A percentile compares a stretch with the other conserved stretches of the same genome.
Evolutionary conservation across 1,140 invertebrate species (phyloP).

Genomic region (Drosophila littoralis): DNA sequence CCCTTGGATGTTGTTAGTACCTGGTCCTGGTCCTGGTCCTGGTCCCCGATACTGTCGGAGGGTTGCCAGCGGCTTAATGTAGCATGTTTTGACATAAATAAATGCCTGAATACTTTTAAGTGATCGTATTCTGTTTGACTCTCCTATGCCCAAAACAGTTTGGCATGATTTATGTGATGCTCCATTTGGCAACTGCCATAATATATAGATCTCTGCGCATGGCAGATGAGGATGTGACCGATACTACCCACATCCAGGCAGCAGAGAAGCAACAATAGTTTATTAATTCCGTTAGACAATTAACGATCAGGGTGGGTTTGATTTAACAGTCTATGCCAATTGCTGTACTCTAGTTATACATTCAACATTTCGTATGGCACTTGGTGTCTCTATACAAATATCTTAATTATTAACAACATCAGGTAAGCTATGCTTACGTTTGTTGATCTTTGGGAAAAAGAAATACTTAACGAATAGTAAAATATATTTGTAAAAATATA

Average conservation of each 20-base stretch:
- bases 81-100: constrained; percentile 81
- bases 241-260: constrained; percentile 44
- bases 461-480: no score
- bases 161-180: constrained; percentile 73
- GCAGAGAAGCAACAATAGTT: constrained; percentile 28
- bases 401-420: no score
- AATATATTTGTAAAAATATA: no score
- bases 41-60: constrained; percentile 4
- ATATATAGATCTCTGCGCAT: constrained; percentile 17
- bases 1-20: constrained; percentile 43
- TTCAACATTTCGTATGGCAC: not conserved
- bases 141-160: constrained; percentile 67
- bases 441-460: no score
- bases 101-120: constrained; percentile 81
- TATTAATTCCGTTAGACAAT: constrained; percentile 38
- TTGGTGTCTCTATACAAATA: not conserved
- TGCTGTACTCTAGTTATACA: not conserved
- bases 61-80: constrained; percentile 60
- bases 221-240: constrained; percentile 35
- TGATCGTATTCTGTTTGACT: constrained; percentile 76
- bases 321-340: constrained; percentile 11
- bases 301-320: constrained; percentile 21
- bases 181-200: constrained; percentile 59
- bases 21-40: constrained; percentile 4
- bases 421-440: no score